Evolutionary conservation across 2,797 vertebrate genomes (phyloP).

Genomic region (Cyclura pinguis): DNA sequence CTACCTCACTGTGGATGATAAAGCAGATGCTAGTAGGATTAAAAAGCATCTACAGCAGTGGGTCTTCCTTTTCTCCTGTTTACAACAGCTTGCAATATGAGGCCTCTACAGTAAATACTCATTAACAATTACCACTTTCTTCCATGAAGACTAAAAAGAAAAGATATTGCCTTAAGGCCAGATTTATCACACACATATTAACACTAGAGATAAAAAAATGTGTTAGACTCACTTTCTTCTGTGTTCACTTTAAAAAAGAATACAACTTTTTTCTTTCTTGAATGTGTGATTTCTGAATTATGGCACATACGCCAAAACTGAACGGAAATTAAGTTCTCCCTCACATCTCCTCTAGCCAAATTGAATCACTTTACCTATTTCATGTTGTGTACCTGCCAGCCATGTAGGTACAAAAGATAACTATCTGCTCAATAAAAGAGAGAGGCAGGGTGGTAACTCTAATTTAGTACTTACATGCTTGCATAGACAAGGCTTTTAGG

Average conservation of each 20-base stretch:
- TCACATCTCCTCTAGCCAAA: neutral
- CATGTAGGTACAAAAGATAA: neutral
- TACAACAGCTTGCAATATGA: constrained; percentile 39
- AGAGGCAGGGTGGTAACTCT: no score
- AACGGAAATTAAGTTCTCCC: neutral
- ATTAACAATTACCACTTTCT: constrained; percentile 36
- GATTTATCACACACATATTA: neutral
- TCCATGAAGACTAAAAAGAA: constrained; percentile 35
- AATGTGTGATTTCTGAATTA: neutral
- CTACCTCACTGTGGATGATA: constrained; percentile 41
- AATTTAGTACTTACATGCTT: no score
- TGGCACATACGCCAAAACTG: neutral
- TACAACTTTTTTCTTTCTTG: neutral
- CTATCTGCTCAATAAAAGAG: neutral
- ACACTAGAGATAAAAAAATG: neutral
- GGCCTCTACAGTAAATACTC: constrained; percentile 33
- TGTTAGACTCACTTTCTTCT: no score
- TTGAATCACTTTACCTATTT: neutral
- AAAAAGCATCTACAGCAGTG: constrained; percentile 22
- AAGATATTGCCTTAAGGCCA: neutral
- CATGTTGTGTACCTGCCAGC: neutral
- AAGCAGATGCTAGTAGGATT: constrained; percentile 24
- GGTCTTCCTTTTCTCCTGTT: constrained; percentile 24
- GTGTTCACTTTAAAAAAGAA: no score
- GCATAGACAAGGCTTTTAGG: no score